Conservation (phyloP, 2,888 invertebrate species). For the Amaurobius ferox region DNA sequence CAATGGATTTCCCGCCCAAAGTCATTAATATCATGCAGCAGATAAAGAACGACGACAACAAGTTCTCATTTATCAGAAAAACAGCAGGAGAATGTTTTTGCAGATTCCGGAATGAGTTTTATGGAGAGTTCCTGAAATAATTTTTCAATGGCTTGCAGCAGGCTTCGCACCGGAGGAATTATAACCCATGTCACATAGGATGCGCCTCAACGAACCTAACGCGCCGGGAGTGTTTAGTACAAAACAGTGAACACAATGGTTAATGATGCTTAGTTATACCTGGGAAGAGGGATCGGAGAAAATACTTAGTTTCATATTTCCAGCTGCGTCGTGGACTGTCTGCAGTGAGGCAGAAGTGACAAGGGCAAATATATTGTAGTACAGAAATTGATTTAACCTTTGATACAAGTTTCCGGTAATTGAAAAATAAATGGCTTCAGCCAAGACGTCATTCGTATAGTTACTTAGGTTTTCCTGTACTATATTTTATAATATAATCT, state of each 20-base stretch:
- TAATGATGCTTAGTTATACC: not conserved
- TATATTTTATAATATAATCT: too few species aligned
- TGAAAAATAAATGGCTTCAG: too few species aligned
- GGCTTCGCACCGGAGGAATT: constrained; percentile 14
- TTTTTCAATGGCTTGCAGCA: constrained; percentile 28
- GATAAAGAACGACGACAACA: not conserved
- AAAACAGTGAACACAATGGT: not conserved
- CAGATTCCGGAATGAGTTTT: not conserved
- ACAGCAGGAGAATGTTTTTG: constrained; percentile 26
- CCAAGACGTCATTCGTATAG: too few species aligned
- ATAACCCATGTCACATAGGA: constrained; percentile 25
- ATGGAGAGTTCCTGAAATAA: constrained; percentile 45
- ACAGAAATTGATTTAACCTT: too few species aligned
- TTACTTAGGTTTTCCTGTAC: too few species aligned
- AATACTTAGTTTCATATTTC: not conserved
- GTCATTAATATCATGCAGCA: constrained; percentile 27
- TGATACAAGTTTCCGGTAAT: too few species aligned
- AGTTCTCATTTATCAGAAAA: constrained; percentile 32
- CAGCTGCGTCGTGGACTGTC: not conserved
- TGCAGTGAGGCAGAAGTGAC: not conserved
- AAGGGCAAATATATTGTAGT: too few species aligned
- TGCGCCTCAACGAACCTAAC: not conserved
- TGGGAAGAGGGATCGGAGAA: not conserved
- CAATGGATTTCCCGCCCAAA: constrained; percentile 15
- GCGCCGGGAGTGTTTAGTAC: not conserved